Evolutionary conservation across 2,797 vertebrate species (phyloP).

Genomic region (Eospalax fontanierii): DNA sequence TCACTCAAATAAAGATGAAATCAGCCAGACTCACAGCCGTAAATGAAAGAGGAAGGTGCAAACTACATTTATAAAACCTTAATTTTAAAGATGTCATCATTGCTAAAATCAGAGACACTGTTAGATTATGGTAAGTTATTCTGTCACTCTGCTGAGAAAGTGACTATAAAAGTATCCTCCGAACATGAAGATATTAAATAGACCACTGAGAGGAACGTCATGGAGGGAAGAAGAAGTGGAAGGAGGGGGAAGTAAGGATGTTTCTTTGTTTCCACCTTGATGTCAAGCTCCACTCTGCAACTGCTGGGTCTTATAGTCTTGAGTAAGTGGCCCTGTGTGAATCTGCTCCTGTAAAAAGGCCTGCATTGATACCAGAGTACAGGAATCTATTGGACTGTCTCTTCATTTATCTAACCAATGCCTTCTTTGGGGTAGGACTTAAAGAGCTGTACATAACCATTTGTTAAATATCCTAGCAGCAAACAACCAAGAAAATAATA

Average conservation of each 20-base stretch:
- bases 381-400: not conserved
- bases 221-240: no score
- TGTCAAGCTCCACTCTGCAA: not conserved
- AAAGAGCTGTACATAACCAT: not conserved
- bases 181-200: not conserved
- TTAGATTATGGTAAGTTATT: not conserved
- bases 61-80: not conserved
- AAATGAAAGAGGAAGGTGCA: not conserved
- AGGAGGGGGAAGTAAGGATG: not conserved
- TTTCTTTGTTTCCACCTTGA: not conserved
- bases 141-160: not conserved
- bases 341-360: not conserved
- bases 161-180: not conserved
- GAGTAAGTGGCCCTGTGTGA: not conserved
- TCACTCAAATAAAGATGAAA: not conserved
- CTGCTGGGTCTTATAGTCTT: not conserved
- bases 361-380: not conserved
- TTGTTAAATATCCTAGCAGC: not conserved
- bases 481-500: not conserved
- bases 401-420: not conserved
- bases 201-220: not conserved
- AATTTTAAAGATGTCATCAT: not conserved
- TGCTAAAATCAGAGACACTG: constrained; percentile 11
- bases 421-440: not conserved
- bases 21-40: not conserved